phyloP scores from a whole-genome alignment of 2,113 vertebrate genomes.

The Tetrax tetrax region DNA sequence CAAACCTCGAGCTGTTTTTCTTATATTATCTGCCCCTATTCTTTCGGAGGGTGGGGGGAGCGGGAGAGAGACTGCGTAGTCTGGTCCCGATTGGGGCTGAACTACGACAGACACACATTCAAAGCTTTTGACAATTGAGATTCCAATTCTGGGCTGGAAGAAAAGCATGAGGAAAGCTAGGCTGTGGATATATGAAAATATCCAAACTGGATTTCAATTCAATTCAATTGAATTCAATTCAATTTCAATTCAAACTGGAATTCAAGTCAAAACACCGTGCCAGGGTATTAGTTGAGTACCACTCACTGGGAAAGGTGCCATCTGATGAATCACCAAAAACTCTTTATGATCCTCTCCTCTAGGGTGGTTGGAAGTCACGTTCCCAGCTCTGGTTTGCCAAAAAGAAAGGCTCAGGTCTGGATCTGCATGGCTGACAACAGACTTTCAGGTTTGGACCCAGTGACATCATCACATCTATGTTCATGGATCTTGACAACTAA shows the following conservation, averaged over 20 bases:
- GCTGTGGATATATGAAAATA: neutral
- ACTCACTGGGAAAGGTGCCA: neutral
- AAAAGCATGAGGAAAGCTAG: neutral
- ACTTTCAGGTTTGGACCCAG: accelerated
- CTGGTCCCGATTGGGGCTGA: too few relatives aligned
- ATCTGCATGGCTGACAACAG: neutral
- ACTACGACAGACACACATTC: too few relatives aligned
- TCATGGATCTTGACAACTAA: accelerated
- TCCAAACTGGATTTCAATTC: neutral
- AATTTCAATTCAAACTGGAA: neutral
- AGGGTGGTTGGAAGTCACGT: neutral
- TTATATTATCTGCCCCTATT: too few relatives aligned
- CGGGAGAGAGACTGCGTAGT: too few relatives aligned
- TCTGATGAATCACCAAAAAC: neutral
- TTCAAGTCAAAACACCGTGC: neutral
- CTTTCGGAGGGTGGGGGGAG: too few relatives aligned
- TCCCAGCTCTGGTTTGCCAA: neutral
- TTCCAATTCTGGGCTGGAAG: neutral
- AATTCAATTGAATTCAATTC: neutral
- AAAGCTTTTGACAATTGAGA: neutral
- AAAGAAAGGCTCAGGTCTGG: neutral
- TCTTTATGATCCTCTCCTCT: neutral
- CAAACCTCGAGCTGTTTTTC: too few relatives aligned
- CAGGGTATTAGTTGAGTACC: neutral
- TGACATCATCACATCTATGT: accelerated